These are phyloP conservation scores for Thaumetopoea pityocampa DNA, from an alignment of 1,140 invertebrate genomes.

Conservation along the genomic window DNA sequence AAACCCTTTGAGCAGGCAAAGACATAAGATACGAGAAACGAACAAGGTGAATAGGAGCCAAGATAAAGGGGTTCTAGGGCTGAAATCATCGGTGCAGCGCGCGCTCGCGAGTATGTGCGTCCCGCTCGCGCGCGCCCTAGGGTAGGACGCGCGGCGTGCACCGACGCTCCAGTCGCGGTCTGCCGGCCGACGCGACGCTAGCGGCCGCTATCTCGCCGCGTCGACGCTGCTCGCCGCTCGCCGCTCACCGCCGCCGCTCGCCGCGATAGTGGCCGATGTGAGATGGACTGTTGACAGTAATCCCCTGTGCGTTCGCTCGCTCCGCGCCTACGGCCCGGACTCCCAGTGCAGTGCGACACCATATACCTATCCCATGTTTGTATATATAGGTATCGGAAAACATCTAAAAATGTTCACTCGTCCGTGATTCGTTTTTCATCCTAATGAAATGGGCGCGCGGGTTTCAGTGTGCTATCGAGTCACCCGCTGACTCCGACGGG, in stretches of 20 bases:
- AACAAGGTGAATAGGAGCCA: slow-evolving; percentile 60
- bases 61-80: slow-evolving; percentile 62
- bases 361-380: slow-evolving; percentile 50
- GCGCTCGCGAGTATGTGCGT: slow-evolving; percentile 47
- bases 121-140: slow-evolving; percentile 64
- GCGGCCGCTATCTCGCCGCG: slow-evolving; percentile 50
- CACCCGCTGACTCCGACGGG: slow-evolving; percentile 39
- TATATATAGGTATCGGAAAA: slow-evolving; percentile 27
- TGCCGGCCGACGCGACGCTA: slow-evolving; percentile 69
- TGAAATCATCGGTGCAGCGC: slow-evolving; percentile 51
- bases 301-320: slow-evolving; percentile 29
- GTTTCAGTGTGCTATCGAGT: slow-evolving; percentile 45
- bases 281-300: slow-evolving; percentile 55
- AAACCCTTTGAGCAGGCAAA: slow-evolving; percentile 56
- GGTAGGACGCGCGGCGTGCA: slow-evolving; percentile 61
- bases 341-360: slow-evolving; percentile 50
- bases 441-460: slow-evolving; percentile 7
- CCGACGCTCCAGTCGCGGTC: slow-evolving; percentile 68
- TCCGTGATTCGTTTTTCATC: slow-evolving; percentile 11
- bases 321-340: slow-evolving; percentile 19
- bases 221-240: too few relatives aligned
- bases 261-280: slow-evolving; percentile 46
- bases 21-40: slow-evolving; percentile 43
- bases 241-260: slow-evolving; percentile 26
- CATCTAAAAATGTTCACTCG: slow-evolving; percentile 13